phyloP scores from a whole-genome alignment of 2,888 invertebrate genomes.

The Lasioglossum marginatum region DNA sequence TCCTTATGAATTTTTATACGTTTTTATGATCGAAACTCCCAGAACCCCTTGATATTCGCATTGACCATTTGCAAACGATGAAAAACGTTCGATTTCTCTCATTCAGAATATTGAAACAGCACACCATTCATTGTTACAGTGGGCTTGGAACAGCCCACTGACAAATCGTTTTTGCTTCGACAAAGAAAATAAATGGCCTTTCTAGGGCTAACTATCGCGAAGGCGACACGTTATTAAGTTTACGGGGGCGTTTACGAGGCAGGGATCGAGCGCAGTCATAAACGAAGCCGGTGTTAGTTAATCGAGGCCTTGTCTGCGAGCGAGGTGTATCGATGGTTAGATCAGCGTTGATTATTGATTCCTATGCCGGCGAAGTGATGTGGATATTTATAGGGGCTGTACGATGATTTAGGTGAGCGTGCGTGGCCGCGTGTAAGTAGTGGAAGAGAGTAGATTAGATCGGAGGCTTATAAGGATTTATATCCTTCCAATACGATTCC shows the following conservation, averaged over 20 bases:
- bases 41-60: not conserved
- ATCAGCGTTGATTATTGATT: slow-evolving; percentile 15
- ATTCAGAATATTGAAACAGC: not conserved
- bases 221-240: not conserved
- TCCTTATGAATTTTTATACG: not conserved
- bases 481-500: not conserved
- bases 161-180: not conserved
- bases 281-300: not conserved
- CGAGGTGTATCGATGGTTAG: slow-evolving; percentile 47
- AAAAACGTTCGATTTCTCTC: not conserved
- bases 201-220: not conserved
- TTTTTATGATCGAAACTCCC: not conserved
- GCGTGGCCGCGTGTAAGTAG: not conserved
- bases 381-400: slow-evolving; percentile 3
- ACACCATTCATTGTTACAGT: not conserved
- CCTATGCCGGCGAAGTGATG: not conserved
- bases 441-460: not conserved
- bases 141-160: not conserved
- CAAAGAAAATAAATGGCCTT: not conserved
- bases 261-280: not conserved
- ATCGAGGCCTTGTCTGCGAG: not conserved
- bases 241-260: slow-evolving; percentile 7
- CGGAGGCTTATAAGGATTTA: not conserved
- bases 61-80: not conserved
- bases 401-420: not conserved